Base-by-base conservation (phyloP, 2,888 invertebrate species). In the Epinotia ramella region DNA sequence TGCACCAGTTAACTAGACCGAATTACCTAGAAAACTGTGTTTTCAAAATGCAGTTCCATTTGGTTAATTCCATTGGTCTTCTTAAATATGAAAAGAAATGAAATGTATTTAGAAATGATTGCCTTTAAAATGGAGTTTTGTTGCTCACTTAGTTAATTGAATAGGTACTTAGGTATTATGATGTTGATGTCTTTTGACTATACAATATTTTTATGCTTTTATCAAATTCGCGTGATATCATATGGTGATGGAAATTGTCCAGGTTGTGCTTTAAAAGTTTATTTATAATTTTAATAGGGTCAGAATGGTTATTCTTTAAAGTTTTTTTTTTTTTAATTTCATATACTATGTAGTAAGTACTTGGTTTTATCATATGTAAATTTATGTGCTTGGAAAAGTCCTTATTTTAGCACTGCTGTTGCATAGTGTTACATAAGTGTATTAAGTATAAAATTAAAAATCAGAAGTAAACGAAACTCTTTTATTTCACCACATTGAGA, bases 401-500 rank as follows among this genome's bases (percentile, higher is more conserved):
- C 24, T 28, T 40, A 40, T 40, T 40, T 40, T 40, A 33, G 33
- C 33, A 33, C 33, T 33, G 33, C 7, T 33, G 33, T 33, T 49
- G 49, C 16, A 16, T 16, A 16, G 6, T 49, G 24, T 28, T 28
- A 2, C 3, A 28, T 3, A 28, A 28, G 3, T 28, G 24, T 28
- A 28, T 3, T 3, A 28, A 28, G 24, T 7, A 53, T n/a, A 3
- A 20, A 66, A 53, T 59, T 46, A 77, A 73, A 20, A 66, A 68
- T 12, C 60, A 12, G 6, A 57, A 60, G n/a, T 74, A 73, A 75
- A 75, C 63, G 68, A 57, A 78, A 78, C 69, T 73, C 44, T 76
- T 68, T 78, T 77, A 75, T 78, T 79, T 76, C 73, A 76, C 63
- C 59, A 69, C 66, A 28, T 40, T 63, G 63, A 66, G 49, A 40